These are phyloP conservation scores for Drosophila pectinifera DNA, from an alignment of 1,140 invertebrate genomes.

Conservation along the genomic window DNA sequence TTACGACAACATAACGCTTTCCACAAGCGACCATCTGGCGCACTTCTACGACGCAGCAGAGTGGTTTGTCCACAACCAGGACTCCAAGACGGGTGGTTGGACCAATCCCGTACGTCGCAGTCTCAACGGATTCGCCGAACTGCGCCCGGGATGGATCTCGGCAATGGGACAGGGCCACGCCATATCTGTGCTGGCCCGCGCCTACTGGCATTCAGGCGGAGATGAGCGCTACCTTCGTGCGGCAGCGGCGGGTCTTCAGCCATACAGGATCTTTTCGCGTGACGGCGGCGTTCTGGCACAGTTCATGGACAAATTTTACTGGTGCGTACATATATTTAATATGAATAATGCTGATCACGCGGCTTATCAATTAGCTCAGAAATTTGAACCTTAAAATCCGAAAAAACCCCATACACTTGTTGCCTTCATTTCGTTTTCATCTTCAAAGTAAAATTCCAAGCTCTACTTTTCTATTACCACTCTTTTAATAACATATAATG, in stretches of 20 bases:
- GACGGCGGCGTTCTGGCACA: constrained; percentile 94
- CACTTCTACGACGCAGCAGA: constrained; percentile 96
- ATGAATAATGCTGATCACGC: background rate
- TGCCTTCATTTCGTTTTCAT: no score
- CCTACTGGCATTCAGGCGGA: constrained; percentile 93
- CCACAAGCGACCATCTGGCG: constrained; percentile 93
- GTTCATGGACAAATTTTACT: constrained; percentile 92
- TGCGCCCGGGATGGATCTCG: constrained; percentile 96
- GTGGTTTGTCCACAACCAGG: constrained; percentile 96
- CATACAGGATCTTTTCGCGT: constrained; percentile 90
- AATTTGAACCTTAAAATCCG: no score
- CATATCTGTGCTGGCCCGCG: constrained; percentile 95
- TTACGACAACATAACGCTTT: constrained; percentile 93
- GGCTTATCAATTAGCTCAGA: background rate
- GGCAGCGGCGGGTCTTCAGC: constrained; percentile 91
- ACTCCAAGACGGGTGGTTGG: constrained; percentile 93
- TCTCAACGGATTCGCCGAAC: constrained; percentile 90
- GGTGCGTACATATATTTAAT: constrained; percentile 85
- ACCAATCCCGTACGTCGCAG: constrained; percentile 93
- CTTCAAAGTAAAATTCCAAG: no score
- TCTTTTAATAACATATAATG: no score
- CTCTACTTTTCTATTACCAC: no score
- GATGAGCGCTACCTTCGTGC: constrained; percentile 92
- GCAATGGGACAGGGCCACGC: constrained; percentile 99
- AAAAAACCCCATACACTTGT: no score